A percentile compares a stretch with the other conserved stretches of the same genome.
Conservation (phyloP, 2,113 vertebrate genomes). For the Zosterops borbonicus region DNA sequence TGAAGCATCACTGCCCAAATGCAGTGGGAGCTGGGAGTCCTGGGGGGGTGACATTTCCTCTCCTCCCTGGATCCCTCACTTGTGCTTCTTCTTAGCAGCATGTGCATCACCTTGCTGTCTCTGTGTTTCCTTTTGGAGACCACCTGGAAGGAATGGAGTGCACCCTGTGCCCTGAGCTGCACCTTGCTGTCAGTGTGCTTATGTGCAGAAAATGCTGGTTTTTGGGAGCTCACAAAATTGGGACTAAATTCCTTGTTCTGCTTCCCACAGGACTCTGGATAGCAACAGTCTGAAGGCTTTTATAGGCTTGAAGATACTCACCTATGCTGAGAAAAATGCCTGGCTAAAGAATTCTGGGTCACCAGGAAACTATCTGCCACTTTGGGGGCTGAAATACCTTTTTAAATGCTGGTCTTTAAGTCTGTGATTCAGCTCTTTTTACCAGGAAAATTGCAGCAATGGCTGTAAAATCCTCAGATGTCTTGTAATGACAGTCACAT, state of each 20-base stretch:
- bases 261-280: not conserved
- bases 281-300: not conserved
- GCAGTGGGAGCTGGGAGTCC: not conserved
- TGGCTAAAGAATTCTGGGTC: not conserved
- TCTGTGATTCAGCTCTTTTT: not conserved
- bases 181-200: not conserved
- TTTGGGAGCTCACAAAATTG: fast-evolving
- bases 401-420: not conserved
- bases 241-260: not conserved
- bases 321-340: not conserved
- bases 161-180: fast-evolving
- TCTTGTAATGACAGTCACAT: not conserved
- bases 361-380: not conserved
- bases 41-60: not conserved
- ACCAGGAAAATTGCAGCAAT: not conserved
- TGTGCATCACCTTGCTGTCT: fast-evolving
- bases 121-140: not conserved
- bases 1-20: not conserved
- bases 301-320: not conserved
- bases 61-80: not conserved
- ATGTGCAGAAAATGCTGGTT: not conserved
- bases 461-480: not conserved
- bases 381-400: not conserved
- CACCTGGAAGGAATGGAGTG: not conserved
- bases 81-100: fast-evolving